Percentiles rank a stretch among this genome's conserved stretches.
Conservation (phyloP, 2,797 vertebrate species). For the Parambassis ranga region DNA sequence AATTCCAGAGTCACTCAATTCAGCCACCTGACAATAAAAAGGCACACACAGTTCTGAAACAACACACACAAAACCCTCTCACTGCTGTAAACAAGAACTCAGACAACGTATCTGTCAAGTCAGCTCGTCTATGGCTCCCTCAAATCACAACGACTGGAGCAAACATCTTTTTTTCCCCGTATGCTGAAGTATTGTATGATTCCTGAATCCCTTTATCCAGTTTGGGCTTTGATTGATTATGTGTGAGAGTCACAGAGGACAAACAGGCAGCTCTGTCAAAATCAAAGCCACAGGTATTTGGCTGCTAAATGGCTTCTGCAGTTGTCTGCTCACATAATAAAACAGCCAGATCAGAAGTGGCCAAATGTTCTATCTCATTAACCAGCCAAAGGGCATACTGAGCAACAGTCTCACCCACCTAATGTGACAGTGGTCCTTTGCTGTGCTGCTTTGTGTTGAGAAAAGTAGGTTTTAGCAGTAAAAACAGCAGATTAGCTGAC, state of each 20-base stretch:
- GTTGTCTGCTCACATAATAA: conserved; percentile 61
- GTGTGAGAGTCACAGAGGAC: conserved; percentile 2
- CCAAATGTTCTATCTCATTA: conserved; percentile 66
- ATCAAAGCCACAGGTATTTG: conserved; percentile 64
- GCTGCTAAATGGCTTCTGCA: conserved; percentile 58
- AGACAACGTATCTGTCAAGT: conserved; percentile 18
- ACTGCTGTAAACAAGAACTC: conserved; percentile 16
- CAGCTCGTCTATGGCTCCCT: background rate
- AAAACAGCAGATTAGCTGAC: background rate
- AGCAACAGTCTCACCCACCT: conserved; percentile 33
- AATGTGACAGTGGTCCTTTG: conserved; percentile 17
- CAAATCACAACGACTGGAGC: background rate
- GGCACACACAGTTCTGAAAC: conserved; percentile 15
- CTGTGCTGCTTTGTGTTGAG: background rate
- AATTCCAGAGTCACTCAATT: conserved; percentile 1
- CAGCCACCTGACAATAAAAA: conserved; percentile 2
- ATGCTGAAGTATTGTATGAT: background rate
- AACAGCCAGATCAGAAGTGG: conserved; percentile 57
- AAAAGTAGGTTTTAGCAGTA: background rate
- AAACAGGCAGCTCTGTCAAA: conserved; percentile 44
- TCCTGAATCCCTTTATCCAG: background rate
- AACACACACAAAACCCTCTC: background rate
- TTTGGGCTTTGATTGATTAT: conserved; percentile 45
- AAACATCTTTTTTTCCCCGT: background rate
- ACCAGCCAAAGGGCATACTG: conserved; percentile 56